Evolutionary conservation across 2,888 invertebrate genomes (phyloP).

Genomic region (Platypus cylindrus): DNA sequence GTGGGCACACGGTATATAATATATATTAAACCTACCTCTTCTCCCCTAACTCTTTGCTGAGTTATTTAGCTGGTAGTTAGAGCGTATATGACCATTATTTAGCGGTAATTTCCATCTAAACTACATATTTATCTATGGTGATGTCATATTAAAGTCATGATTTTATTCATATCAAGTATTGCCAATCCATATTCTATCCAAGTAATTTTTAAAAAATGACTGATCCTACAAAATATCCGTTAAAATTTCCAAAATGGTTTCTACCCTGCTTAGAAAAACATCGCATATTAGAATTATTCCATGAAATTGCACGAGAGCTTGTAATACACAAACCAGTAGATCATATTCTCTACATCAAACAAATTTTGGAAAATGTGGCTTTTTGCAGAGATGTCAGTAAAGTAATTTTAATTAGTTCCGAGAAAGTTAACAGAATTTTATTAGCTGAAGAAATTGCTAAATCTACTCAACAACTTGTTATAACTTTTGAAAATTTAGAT

Average conservation of each 20-base stretch:
- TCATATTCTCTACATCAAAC: constrained; percentile 49
- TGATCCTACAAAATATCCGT: constrained; percentile 28
- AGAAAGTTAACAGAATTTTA: constrained; percentile 33
- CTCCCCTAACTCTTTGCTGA: no score
- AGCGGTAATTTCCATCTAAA: no score
- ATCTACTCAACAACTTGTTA: constrained; percentile 25
- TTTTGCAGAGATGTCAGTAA: constrained; percentile 39
- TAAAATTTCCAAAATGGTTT: constrained; percentile 37
- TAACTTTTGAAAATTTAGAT: constrained; percentile 16
- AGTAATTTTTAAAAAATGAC: constrained; percentile 21
- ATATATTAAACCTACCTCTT: no score
- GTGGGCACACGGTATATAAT: no score
- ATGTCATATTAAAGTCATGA: no score
- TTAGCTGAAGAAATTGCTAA: constrained; percentile 27
- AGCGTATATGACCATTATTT: no score
- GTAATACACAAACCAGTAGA: constrained; percentile 47
- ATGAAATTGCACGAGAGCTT: constrained; percentile 48
- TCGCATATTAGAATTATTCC: constrained; percentile 50
- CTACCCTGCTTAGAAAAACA: constrained; percentile 53
- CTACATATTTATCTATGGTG: no score
- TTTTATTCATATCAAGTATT: no score
- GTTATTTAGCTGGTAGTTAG: no score
- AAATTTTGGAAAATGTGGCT: constrained; percentile 39
- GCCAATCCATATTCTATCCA: no score
- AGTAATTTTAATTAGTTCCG: constrained; percentile 43